These are phyloP conservation scores for Molothrus aeneus DNA, from an alignment of 2,797 vertebrate species.

Conservation along the genomic window DNA sequence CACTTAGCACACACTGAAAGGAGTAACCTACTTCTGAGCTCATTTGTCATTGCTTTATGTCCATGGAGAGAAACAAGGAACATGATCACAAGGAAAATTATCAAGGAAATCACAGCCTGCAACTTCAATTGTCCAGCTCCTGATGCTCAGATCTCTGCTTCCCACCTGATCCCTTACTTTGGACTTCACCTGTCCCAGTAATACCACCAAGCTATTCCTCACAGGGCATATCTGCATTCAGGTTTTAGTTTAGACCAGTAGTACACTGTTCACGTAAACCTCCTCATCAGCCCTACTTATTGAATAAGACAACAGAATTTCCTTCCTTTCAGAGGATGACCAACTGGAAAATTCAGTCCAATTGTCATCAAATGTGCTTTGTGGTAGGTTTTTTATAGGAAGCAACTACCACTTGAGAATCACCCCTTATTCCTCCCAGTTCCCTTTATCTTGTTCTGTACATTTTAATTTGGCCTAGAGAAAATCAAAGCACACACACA, in stretches of 20 bases:
- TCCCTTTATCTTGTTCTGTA: not conserved
- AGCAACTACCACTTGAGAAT: not conserved
- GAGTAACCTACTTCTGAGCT: not conserved
- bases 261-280: not conserved
- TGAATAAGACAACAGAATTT: not conserved
- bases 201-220: not conserved
- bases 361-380: not conserved
- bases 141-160: not conserved
- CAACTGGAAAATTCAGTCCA: not conserved
- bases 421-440: not conserved
- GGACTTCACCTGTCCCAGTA: not conserved
- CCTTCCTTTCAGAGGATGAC: not conserved
- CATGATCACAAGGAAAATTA: not conserved
- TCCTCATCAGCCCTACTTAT: not conserved
- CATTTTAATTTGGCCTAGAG: not conserved
- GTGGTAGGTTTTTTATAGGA: not conserved
- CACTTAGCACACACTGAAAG: not conserved
- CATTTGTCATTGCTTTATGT: not conserved
- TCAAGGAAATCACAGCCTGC: not conserved
- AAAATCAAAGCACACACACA: not conserved
- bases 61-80: not conserved
- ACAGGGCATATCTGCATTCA: not conserved
- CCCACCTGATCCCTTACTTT: not conserved
- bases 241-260: not conserved
- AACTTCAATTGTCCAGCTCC: rapidly evolving